Percentiles rank a stretch among this genome's conserved stretches.
phyloP scores from a whole-genome alignment of 1,140 invertebrate species.

The Tetragonula clypearis region DNA sequence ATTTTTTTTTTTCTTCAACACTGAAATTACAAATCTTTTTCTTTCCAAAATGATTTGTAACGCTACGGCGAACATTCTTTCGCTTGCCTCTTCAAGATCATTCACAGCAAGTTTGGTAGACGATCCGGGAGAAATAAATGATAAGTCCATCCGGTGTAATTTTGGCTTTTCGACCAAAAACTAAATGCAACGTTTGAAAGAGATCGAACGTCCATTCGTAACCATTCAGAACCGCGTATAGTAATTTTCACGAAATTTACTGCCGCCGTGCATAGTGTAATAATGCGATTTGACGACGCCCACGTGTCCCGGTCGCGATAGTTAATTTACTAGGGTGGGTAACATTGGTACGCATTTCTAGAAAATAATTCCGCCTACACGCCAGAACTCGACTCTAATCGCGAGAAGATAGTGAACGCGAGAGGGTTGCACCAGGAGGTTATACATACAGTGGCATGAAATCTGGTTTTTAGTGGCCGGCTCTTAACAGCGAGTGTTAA shows the following conservation, averaged over 20 bases:
- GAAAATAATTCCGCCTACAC: conserved; percentile 68
- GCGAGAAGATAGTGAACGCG: not conserved
- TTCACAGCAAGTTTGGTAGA: too few species aligned
- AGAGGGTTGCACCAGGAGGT: too few species aligned
- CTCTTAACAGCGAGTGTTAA: not conserved
- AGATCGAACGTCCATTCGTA: not conserved
- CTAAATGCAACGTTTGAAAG: not conserved
- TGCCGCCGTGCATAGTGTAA: conserved; percentile 46
- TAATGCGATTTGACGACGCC: conserved; percentile 65
- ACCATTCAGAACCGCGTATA: conserved; percentile 15
- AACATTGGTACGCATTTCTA: conserved; percentile 50
- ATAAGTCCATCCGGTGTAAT: too few species aligned
- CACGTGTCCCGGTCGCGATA: conserved; percentile 58
- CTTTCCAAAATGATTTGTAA: too few species aligned
- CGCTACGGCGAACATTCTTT: not conserved
- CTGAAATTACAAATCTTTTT: too few species aligned
- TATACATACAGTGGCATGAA: not conserved
- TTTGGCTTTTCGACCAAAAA: not conserved
- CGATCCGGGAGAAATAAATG: not conserved
- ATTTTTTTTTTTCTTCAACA: too few species aligned
- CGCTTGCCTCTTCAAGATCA: not conserved
- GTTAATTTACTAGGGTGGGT: conserved; percentile 70
- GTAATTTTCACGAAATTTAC: conserved; percentile 57
- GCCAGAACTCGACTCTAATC: not conserved
- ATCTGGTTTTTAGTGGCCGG: conserved; percentile 16